Evolutionary conservation across 2,113 vertebrate genomes (phyloP), one percentile per base, ranked within the genome.

Genomic region (Phylloscopus trochiloides): DNA sequence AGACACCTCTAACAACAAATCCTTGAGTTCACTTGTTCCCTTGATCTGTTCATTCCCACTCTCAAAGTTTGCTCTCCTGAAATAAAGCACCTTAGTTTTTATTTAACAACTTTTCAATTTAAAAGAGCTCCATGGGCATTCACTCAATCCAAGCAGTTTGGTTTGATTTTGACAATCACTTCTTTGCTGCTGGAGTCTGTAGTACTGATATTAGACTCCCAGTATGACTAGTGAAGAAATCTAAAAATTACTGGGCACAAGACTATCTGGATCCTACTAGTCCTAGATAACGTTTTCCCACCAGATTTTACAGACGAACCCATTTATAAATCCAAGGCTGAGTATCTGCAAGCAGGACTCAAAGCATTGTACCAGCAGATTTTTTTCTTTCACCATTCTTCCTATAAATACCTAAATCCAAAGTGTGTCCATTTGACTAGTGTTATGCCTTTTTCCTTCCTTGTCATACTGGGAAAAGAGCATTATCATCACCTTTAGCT

Each of bases 11-110:
- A 26, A 73, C 24, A 66, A 66, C 26, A 66, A 74, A 71, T 31
- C 68, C 48, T 50, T 22, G 19, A 87, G 29, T 16, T 67, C 17
- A 1, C 47, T 17, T 84, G 36, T 8, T 16, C 8, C 40, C 15
- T 76, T 65, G 25, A 40, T 71, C n/a, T 0, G 0, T 14, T 55
- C 2, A 0, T 24, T 61, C 38, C 31, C 32, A 18, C 7, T 77
- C 2, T 1, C 19, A 25, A 43, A 43, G 12, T 52, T 62, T 79
- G 17, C 19, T 59, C 59, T 47, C 47, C 62, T 78, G 66, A 82
- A 85, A 62, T 24, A 74, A 92, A 78, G 6, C 38, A 71, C 32
- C 22, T 66, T 36, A 8, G 7, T 36, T 61, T 68, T 68, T 57
- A 70, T 78, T 59, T 51, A 79, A n/a, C 14, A 76, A 42, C 4